phyloP scores from a whole-genome alignment of 1,140 invertebrate species.

The Pantala flavescens region DNA sequence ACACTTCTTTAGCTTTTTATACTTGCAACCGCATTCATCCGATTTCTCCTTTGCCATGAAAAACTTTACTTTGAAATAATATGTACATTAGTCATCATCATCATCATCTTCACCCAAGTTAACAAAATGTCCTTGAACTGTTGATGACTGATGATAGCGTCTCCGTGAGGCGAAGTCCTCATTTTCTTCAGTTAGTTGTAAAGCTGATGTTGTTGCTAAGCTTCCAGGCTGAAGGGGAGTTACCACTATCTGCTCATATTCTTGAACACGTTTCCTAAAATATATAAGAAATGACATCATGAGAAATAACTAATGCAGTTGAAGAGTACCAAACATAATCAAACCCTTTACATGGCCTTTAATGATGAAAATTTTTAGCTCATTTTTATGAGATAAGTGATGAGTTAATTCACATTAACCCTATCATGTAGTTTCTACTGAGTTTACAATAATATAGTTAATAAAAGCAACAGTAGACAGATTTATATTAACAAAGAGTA shows the following conservation, averaged over 20 bases:
- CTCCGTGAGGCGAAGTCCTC: conserved; percentile 83
- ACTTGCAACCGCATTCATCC: too few species aligned
- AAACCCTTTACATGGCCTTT: too few species aligned
- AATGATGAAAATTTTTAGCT: too few species aligned
- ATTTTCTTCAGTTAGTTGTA: conserved; percentile 85
- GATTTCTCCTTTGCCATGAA: too few species aligned
- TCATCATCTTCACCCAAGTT: conserved; percentile 40
- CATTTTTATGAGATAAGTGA: too few species aligned
- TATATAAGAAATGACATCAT: conserved; percentile 27
- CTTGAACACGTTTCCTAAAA: conserved; percentile 56
- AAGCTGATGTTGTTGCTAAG: conserved; percentile 56
- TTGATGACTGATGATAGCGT: conserved; percentile 82
- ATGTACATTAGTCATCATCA: neutral
- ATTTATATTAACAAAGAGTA: too few species aligned
- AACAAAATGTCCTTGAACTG: conserved; percentile 64
- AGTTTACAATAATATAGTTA: too few species aligned
- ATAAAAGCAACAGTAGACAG: too few species aligned
- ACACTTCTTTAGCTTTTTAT: too few species aligned
- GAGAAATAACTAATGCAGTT: conserved; percentile 11
- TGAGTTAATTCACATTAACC: too few species aligned
- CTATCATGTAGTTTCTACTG: too few species aligned
- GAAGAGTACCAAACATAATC: neutral
- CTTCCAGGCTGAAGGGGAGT: conserved; percentile 74
- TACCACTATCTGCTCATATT: conserved; percentile 84
- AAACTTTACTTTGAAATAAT: neutral